Evolutionary conservation across 1,140 invertebrate genomes (phyloP), one percentile per base, ranked within the genome.

Genomic region (Aphelinus atriplicis): DNA sequence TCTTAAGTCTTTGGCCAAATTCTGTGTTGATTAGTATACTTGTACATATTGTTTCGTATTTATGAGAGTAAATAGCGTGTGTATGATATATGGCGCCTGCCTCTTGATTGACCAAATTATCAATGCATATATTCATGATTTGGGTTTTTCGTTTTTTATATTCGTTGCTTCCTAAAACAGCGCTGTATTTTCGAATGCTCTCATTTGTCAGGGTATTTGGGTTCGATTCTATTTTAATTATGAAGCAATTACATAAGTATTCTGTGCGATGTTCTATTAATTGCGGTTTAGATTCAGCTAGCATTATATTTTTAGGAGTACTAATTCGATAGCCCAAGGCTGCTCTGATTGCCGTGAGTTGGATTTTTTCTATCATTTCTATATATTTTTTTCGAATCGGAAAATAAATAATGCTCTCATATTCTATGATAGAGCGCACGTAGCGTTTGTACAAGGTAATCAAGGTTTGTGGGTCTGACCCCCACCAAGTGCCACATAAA

Each of bases 401-500:
- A 55, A 6, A 71, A 46, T 63, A 71, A 6, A 71, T 9, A 71
- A 50, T 63, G 26, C 58, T 43, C 4, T 7, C 26, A n/a, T 71
- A 63, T 45, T 71, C 69, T 3, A 71, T 71, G 10, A 63, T 71
- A 9, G 61, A 61, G 2, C 71, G 71, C 2, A 65, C n/a, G 6
- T n/a, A 60, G 7, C 55, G 60, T 50, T 74, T 66, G 46, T 68
- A 72, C 46, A 60, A 42, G 61, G 65, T 71, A 6, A 72, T 26
- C 2, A 72, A 10, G 1, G 46, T 72, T 48, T 64, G 48, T 0
- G 58, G 61, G n/a, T 56, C 10, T 3, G 62, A 9, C 1, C 62
- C 71, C 71, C 71, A 72, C 71, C 61, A 65, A 6, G 62, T 72
- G 2, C 58, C 62, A 2, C 51, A 48, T 48, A 72, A 65, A 7